Evolutionary conservation across 92 coral and sea anemone genomes (phyloP).

Genomic region (Plumapathes pennacea): DNA sequence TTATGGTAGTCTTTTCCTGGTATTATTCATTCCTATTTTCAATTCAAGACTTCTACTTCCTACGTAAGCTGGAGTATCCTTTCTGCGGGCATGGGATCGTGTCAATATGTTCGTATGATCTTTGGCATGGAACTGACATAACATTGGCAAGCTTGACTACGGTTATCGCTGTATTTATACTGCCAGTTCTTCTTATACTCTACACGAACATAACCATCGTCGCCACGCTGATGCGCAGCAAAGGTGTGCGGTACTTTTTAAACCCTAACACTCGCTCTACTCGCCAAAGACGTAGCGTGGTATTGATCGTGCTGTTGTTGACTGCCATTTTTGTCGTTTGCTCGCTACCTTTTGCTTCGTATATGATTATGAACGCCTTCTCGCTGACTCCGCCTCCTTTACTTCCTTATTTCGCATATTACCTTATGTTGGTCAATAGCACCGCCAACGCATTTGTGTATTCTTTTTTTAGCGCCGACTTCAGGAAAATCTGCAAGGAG

Average conservation of each 20-base stretch:
- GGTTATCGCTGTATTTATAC: slow-evolving; percentile 62
- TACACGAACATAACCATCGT: slow-evolving; percentile 63
- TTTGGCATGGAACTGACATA: slow-evolving; percentile 50
- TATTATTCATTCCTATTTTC: slow-evolving; percentile 71
- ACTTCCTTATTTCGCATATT: slow-evolving; percentile 60
- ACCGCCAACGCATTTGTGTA: slow-evolving; percentile 83
- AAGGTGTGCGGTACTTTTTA: slow-evolving; percentile 28
- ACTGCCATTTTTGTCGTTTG: slow-evolving; percentile 77
- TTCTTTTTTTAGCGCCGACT: slow-evolving; percentile 81
- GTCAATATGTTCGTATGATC: slow-evolving; percentile 56
- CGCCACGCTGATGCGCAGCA: slow-evolving; percentile 28
- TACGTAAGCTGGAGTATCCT: slow-evolving; percentile 34
- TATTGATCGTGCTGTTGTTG: slow-evolving; percentile 56
- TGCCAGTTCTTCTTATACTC: slow-evolving; percentile 61
- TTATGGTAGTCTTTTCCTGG: slow-evolving; percentile 75
- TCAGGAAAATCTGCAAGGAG: slow-evolving; percentile 59
- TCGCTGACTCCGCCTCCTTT: slow-evolving; percentile 27
- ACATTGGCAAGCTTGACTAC: slow-evolving; percentile 38
- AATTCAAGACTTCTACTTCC: slow-evolving; percentile 70
- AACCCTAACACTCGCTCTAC: slow-evolving; percentile 7
- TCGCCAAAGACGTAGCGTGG: slow-evolving; percentile 48
- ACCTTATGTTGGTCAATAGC: slow-evolving; percentile 80
- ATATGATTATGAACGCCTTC: slow-evolving; percentile 43
- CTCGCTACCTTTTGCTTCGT: slow-evolving; percentile 68
- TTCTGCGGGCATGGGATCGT: slow-evolving; percentile 57